Conservation (phyloP, 2,113 vertebrate species). For the Amphiprion percula region DNA sequence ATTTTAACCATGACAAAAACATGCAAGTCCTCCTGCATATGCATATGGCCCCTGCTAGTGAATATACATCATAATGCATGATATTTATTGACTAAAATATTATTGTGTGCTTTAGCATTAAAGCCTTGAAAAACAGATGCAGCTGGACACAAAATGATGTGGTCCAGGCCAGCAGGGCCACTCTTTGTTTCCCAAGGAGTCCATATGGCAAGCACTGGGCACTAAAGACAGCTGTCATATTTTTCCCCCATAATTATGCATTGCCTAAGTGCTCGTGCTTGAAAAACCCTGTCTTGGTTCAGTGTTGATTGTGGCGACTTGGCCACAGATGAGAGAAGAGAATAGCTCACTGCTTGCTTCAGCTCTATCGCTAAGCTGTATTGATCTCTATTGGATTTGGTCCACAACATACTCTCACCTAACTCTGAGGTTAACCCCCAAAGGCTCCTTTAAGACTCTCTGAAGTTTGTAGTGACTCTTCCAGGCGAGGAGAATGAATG, state of each 20-base stretch:
- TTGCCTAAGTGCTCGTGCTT: not conserved
- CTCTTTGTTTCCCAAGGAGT: not conserved
- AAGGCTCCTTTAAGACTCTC: constrained; percentile 54
- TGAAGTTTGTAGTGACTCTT: constrained; percentile 67
- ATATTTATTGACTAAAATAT: too few species aligned
- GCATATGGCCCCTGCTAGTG: too few species aligned
- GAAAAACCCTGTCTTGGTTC: not conserved
- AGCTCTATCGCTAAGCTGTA: constrained; percentile 49
- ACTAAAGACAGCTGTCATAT: not conserved
- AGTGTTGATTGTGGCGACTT: constrained; percentile 10
- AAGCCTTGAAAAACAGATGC: too few species aligned
- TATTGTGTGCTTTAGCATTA: too few species aligned
- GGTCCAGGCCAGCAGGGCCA: too few species aligned
- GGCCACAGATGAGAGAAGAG: constrained; percentile 18
- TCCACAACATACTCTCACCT: constrained; percentile 59
- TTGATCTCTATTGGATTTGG: constrained; percentile 74
- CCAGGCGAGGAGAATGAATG: constrained; percentile 56
- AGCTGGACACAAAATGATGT: too few species aligned
- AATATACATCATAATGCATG: too few species aligned
- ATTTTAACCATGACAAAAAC: too few species aligned
- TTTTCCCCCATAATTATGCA: not conserved
- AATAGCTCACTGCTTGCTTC: constrained; percentile 30
- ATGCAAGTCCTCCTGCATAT: too few species aligned
- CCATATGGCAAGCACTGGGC: not conserved
- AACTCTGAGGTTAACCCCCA: constrained; percentile 59